Conservation (phyloP, 92 coral and sea anemone species). For the Heteractis magnifica region DNA sequence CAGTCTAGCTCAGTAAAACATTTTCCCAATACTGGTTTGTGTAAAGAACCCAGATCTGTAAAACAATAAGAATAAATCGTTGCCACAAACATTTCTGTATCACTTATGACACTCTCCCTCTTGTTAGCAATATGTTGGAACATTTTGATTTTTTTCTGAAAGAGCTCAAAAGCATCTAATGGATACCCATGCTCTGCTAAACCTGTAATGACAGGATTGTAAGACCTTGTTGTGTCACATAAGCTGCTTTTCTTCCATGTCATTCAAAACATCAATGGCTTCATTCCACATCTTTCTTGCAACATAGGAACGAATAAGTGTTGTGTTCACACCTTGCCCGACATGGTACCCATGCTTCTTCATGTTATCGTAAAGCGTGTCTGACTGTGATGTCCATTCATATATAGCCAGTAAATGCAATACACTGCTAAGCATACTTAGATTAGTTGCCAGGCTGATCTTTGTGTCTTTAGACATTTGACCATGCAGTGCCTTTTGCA, state of each 20-base stretch:
- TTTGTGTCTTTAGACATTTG: conserved; percentile 20
- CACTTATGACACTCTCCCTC: conserved; percentile 45
- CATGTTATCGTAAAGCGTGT: conserved; percentile 55
- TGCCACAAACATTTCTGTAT: conserved; percentile 69
- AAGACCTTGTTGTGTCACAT: conserved; percentile 74
- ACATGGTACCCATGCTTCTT: conserved; percentile 40
- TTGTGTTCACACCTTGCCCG: conserved; percentile 79
- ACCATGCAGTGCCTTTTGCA: conserved; percentile 16
- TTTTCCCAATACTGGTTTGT: neutral
- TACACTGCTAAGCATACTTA: conserved; percentile 31
- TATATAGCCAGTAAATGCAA: conserved; percentile 48
- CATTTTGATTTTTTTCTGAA: conserved; percentile 65
- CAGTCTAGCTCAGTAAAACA: neutral
- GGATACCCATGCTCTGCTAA: conserved; percentile 62
- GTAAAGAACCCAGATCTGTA: neutral
- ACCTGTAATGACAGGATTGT: conserved; percentile 62
- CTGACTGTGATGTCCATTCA: conserved; percentile 58
- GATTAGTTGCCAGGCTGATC: conserved; percentile 30
- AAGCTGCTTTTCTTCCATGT: conserved; percentile 38
- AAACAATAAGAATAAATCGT: conserved; percentile 54
- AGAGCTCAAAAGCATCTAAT: conserved; percentile 69
- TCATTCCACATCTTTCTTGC: conserved; percentile 55
- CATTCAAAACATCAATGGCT: conserved; percentile 56
- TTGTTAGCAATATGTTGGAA: conserved; percentile 43
- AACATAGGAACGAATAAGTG: conserved; percentile 79